Evolutionary conservation across 2,888 invertebrate genomes (phyloP).

Genomic region (Eupithecia tripunctaria): DNA sequence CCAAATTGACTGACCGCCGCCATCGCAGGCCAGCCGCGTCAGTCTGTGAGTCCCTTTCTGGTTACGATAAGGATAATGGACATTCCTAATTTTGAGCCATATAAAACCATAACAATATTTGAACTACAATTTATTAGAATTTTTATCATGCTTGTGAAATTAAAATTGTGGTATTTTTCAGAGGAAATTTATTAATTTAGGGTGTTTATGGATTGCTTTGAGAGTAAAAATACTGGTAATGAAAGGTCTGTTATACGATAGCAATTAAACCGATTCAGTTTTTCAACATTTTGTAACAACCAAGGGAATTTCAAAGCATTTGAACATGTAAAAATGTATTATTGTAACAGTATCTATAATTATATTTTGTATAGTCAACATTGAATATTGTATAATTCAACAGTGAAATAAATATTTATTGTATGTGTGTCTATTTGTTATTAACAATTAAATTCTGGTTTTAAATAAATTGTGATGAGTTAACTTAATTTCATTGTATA

Average conservation of each 20-base stretch:
- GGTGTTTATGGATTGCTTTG: not conserved
- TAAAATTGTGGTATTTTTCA: not conserved
- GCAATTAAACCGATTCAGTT: not conserved
- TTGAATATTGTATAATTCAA: slow-evolving; percentile 42
- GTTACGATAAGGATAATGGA: not conserved
- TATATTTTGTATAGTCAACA: slow-evolving; percentile 41
- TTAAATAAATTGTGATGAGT: slow-evolving; percentile 11
- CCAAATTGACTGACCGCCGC: no score
- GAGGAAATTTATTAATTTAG: not conserved
- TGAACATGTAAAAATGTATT: slow-evolving; percentile 27
- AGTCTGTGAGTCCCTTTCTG: no score
- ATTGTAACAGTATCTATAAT: slow-evolving; percentile 41
- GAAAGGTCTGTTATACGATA: not conserved
- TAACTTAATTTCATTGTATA: not conserved
- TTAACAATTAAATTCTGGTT: slow-evolving; percentile 15
- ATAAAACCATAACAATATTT: not conserved
- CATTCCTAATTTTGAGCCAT: not conserved
- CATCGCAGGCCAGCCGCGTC: no score
- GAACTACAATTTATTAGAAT: no score
- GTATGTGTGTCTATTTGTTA: slow-evolving; percentile 20
- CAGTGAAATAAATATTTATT: slow-evolving; percentile 42
- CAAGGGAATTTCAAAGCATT: slow-evolving; percentile 22
- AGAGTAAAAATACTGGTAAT: not conserved
- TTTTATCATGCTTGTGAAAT: not conserved
- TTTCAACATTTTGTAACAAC: slow-evolving; percentile 13